phyloP scores from a whole-genome alignment of 2,113 vertebrate species.

The Hypomesus transpacificus region DNA sequence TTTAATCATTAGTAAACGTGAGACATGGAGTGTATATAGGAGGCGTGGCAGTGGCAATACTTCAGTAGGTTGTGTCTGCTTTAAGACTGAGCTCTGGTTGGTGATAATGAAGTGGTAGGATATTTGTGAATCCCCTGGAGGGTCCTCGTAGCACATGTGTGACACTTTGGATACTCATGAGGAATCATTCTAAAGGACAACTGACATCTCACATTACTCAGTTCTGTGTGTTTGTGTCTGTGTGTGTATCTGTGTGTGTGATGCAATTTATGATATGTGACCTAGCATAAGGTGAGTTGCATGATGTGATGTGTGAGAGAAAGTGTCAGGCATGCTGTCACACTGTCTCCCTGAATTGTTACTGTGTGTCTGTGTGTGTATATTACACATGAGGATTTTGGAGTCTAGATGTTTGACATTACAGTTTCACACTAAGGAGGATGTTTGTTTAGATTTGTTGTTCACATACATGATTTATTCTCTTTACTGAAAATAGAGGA shows the following conservation, averaged over 20 bases:
- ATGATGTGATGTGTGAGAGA: constrained; percentile 7
- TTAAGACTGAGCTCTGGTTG: neutral
- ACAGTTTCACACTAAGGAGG: neutral
- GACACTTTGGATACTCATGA: neutral
- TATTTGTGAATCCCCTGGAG: neutral
- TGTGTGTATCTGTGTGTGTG: neutral
- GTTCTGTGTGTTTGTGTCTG: neutral
- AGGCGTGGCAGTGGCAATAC: neutral
- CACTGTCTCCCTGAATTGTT: neutral
- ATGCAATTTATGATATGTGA: too few relatives aligned
- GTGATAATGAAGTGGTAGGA: neutral
- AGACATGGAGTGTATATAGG: neutral
- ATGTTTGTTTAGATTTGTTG: neutral
- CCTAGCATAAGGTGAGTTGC: neutral
- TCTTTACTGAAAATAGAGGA: too few relatives aligned
- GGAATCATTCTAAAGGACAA: constrained; percentile 10
- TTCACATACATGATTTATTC: too few relatives aligned
- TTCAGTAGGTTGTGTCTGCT: neutral
- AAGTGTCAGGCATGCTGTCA: neutral
- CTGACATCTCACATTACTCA: constrained; percentile 4
- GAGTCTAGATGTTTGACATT: neutral
- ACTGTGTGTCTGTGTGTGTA: neutral
- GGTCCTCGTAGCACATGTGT: constrained; percentile 8
- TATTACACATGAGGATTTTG: neutral
- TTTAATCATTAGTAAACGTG: neutral